These are phyloP conservation scores for Bergia sp. DNA, from an alignment of 92 coral and sea anemone genomes.

Conservation along the genomic window DNA sequence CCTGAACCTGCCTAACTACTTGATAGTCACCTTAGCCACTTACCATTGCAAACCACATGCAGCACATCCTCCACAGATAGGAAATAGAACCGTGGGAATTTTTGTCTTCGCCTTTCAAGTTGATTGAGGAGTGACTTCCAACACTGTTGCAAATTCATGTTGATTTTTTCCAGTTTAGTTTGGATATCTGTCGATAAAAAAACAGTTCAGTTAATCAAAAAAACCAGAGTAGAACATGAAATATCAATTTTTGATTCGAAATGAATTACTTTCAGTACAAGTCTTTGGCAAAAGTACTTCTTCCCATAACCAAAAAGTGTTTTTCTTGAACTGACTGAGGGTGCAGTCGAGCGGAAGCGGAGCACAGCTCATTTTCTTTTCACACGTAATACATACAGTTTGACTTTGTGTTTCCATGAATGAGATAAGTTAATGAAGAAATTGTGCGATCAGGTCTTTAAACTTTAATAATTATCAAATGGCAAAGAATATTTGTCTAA, in stretches of 20 bases:
- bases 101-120: constrained; percentile 93
- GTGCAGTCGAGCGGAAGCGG: background rate
- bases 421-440: too few species aligned
- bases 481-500: too few species aligned
- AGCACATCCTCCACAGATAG: constrained; percentile 93
- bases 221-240: background rate
- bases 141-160: constrained; percentile 97
- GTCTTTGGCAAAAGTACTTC: background rate
- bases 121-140: constrained; percentile 96
- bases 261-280: too few species aligned
- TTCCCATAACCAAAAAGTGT: background rate
- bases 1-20: too few species aligned
- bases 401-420: too few species aligned
- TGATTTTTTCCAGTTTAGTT: constrained; percentile 90
- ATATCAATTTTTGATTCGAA: background rate
- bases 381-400: too few species aligned
- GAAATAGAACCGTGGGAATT: constrained; percentile 96
- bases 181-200: constrained; percentile 76
- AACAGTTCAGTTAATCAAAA: background rate
- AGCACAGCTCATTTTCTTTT: too few species aligned
- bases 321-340: background rate
- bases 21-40: background rate
- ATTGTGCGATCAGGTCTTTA: too few species aligned
- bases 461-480: too few species aligned
- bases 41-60: constrained; percentile 98